Evolutionary conservation across 2,113 vertebrate species (phyloP).

Genomic region (Gopherus flavomarginatus): DNA sequence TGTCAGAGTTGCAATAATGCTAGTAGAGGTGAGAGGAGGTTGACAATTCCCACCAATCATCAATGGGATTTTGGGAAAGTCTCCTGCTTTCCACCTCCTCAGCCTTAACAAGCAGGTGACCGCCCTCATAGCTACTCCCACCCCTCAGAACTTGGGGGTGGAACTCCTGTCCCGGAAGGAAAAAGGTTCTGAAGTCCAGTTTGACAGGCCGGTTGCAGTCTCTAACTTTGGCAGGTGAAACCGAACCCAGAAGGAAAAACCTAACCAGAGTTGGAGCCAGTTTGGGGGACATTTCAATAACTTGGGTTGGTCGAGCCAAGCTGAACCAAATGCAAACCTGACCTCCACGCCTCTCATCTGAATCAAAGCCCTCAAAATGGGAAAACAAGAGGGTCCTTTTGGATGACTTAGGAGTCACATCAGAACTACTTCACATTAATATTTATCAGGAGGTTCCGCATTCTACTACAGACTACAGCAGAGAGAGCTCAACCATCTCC

Average conservation of each 20-base stretch:
- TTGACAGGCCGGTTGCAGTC: not conserved
- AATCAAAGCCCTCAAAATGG: not conserved
- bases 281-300: not conserved
- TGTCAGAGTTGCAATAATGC: not conserved
- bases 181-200: rapidly evolving
- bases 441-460: not conserved
- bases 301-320: not conserved
- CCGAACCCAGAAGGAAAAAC: not conserved
- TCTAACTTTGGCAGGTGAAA: not conserved
- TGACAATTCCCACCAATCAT: not conserved
- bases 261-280: not conserved
- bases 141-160: not conserved
- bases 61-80: not conserved
- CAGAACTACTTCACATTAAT: not conserved
- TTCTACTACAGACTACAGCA: not conserved
- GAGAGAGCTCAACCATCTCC: not conserved
- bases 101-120: not conserved
- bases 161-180: not conserved
- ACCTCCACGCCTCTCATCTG: not conserved
- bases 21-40: too few relatives aligned
- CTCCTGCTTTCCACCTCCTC: not conserved
- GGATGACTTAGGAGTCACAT: not conserved
- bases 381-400: not conserved
- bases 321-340: not conserved
- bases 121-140: not conserved